These are phyloP conservation scores for Drosophila hawaiiensis DNA, from an alignment of 2,888 invertebrate genomes.

Conservation along the genomic window DNA sequence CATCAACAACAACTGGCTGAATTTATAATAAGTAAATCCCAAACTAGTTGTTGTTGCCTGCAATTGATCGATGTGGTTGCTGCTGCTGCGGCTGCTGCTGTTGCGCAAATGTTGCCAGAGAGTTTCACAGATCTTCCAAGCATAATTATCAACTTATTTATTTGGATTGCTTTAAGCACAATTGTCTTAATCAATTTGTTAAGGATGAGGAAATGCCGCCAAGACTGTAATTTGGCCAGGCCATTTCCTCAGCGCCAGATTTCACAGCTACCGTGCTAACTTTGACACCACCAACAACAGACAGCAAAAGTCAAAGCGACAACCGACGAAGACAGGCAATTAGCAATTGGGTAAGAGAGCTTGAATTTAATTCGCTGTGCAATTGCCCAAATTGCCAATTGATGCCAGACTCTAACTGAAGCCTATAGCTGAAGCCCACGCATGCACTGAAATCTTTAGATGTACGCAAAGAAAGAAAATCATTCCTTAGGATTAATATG, in stretches of 20 bases:
- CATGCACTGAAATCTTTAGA: constrained; percentile 61
- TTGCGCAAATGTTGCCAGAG: constrained; percentile 64
- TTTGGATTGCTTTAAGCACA: constrained; percentile 61
- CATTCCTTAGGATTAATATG: not conserved
- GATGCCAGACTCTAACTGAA: constrained; percentile 19
- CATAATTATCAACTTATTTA: constrained; percentile 77
- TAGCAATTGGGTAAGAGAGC: constrained; percentile 60
- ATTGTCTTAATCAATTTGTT: constrained; percentile 79
- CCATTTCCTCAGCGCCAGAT: constrained; percentile 70
- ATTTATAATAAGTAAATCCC: constrained; percentile 70
- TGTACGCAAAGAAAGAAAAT: not conserved
- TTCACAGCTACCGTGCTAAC: constrained; percentile 80
- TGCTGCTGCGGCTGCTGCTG: constrained; percentile 27
- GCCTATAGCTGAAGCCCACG: constrained; percentile 56
- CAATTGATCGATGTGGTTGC: constrained; percentile 61
- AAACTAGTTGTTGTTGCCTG: constrained; percentile 37
- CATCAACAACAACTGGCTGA: constrained; percentile 39
- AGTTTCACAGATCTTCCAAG: constrained; percentile 52
- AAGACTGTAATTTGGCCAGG: constrained; percentile 57
- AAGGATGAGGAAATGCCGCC: constrained; percentile 72
- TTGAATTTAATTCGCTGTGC: constrained; percentile 57
- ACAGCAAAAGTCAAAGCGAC: constrained; percentile 20
- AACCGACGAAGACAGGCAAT: constrained; percentile 56
- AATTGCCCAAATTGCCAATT: constrained; percentile 72
- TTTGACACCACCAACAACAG: constrained; percentile 72